A percentile compares a stretch with the other conserved stretches of the same genome.
These are phyloP conservation scores for Suricata suricatta DNA, from an alignment of 2,113 vertebrate species.

Conservation along the genomic window DNA sequence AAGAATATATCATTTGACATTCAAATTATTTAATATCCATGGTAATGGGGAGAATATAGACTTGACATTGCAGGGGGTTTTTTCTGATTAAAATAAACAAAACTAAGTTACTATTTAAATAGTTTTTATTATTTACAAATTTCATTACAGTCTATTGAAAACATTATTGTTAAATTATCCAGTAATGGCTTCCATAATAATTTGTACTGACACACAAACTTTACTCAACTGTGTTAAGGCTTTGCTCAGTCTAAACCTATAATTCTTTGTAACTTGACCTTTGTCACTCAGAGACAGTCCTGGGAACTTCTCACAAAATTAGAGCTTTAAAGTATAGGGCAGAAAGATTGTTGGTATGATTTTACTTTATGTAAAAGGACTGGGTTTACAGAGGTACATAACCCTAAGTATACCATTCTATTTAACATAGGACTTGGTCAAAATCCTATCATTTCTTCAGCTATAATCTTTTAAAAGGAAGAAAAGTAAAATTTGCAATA, in stretches of 20 bases:
- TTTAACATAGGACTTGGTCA: background rate
- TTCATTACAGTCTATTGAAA: background rate
- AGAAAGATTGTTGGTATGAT: background rate
- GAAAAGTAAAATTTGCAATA: background rate
- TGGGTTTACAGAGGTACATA: background rate
- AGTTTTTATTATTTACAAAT: background rate
- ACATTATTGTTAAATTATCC: background rate
- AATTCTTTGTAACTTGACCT: background rate
- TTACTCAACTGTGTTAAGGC: background rate
- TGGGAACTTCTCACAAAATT: background rate
- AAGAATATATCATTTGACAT: conserved; percentile 3
- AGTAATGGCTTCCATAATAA: background rate
- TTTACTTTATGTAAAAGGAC: background rate
- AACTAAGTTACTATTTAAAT: background rate
- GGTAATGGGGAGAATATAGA: background rate
- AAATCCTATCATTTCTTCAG: background rate
- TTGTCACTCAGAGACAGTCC: background rate
- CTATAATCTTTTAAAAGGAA: background rate
- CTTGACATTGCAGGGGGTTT: background rate
- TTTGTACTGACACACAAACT: background rate
- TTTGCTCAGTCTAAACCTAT: background rate
- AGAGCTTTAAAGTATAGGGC: background rate
- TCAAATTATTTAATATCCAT: conserved; percentile 50
- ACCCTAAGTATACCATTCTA: background rate
- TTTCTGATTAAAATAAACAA: background rate